phyloP scores from a whole-genome alignment of 2,113 vertebrate species.

The Neomonachus schauinslandi region DNA sequence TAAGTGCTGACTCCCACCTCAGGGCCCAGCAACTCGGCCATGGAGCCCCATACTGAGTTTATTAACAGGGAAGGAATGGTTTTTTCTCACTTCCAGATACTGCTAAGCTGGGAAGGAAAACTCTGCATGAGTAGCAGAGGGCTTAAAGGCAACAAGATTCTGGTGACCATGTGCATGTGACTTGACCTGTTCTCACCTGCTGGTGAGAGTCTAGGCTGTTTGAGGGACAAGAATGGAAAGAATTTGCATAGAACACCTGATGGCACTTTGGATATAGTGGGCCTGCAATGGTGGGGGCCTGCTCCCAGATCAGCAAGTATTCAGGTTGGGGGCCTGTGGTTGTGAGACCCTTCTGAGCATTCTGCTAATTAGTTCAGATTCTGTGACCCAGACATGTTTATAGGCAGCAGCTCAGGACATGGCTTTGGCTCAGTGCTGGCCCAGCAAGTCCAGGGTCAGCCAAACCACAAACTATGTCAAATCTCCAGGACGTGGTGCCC shows the following conservation, averaged over 20 bases:
- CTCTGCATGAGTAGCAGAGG: neutral
- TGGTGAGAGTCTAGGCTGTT: neutral
- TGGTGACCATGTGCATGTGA: neutral
- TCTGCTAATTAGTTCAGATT: neutral
- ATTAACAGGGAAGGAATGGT: neutral
- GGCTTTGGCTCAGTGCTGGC: neutral
- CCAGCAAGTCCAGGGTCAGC: neutral
- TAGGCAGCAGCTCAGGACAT: neutral
- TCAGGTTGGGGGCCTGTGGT: neutral
- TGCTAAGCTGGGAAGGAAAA: neutral
- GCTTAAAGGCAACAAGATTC: neutral
- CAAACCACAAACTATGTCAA: neutral
- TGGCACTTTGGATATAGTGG: neutral
- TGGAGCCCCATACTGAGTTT: neutral
- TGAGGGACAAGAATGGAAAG: neutral
- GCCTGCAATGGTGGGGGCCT: neutral
- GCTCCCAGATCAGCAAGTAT: neutral
- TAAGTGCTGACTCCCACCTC: neutral
- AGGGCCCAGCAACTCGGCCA: neutral
- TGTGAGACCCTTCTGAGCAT: neutral
- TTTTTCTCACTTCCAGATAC: neutral
- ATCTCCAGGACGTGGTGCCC: accelerated
- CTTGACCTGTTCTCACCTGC: neutral
- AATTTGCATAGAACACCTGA: neutral
- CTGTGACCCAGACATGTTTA: neutral